Evolutionary conservation across 2,797 vertebrate species (phyloP).

Genomic region (Peromyscus melanophrys): DNA sequence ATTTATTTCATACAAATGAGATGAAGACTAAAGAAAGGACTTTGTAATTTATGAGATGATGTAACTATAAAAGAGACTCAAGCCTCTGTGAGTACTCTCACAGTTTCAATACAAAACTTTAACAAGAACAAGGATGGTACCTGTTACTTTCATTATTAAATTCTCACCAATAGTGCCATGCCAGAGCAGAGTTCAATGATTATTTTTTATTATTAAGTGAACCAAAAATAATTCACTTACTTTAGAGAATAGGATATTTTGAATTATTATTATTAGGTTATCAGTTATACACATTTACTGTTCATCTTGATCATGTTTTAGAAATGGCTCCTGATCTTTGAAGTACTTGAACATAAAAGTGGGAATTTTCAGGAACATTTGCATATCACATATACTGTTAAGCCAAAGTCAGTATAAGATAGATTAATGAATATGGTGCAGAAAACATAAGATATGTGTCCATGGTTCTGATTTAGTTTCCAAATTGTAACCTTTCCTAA

Average conservation of each 20-base stretch:
- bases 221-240: neutral
- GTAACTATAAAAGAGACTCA: neutral
- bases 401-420: neutral
- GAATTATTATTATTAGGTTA: neutral
- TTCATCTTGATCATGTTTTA: neutral
- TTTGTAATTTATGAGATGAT: slow-evolving; percentile 1
- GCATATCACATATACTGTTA: neutral
- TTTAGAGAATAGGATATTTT: neutral
- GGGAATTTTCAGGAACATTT: neutral
- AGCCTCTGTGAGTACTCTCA: neutral
- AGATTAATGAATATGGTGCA: neutral
- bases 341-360: neutral
- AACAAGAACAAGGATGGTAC: neutral
- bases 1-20: neutral
- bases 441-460: neutral
- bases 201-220: slow-evolving; percentile 17
- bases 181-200: neutral
- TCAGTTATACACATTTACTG: neutral
- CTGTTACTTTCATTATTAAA: neutral
- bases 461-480: neutral
- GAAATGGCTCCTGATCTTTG: neutral
- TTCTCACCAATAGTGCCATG: neutral
- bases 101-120: neutral
- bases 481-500: neutral
- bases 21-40: neutral